phyloP scores from a whole-genome alignment of 2,797 vertebrate species.

The Falco rusticolus region DNA sequence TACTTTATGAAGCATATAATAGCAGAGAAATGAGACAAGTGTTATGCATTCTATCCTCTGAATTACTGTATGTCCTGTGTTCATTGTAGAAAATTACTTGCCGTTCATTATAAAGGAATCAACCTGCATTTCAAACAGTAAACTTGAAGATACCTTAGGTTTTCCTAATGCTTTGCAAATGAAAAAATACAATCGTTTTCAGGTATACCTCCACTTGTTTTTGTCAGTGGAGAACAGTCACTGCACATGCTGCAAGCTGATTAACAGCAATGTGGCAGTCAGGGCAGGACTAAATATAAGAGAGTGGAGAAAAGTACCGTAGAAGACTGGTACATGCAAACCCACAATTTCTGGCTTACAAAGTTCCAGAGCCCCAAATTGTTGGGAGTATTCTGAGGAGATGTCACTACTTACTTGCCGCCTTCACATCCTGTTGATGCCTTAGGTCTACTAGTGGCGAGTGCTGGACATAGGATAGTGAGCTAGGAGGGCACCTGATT shows the following conservation, averaged over 20 bases:
- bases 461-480: not conserved
- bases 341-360: not conserved
- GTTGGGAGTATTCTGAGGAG: not conserved
- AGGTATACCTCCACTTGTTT: not conserved
- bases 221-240: not conserved
- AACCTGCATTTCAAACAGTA: not conserved
- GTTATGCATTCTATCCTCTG: not conserved
- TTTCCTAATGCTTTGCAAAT: not conserved
- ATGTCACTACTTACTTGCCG: not conserved
- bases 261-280: not conserved
- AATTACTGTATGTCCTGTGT: not conserved
- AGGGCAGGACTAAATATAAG: not conserved
- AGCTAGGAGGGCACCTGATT: not conserved
- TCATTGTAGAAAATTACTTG: not conserved
- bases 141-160: not conserved
- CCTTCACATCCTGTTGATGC: not conserved
- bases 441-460: not conserved
- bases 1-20: not conserved
- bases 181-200: rapidly evolving
- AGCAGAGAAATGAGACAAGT: not conserved
- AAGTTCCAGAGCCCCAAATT: not conserved
- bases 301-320: not conserved
- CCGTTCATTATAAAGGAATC: not conserved
- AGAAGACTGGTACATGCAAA: not conserved
- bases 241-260: not conserved